phyloP scores from a whole-genome alignment of 2,113 vertebrate species.

The Tylochromis polylepis region DNA sequence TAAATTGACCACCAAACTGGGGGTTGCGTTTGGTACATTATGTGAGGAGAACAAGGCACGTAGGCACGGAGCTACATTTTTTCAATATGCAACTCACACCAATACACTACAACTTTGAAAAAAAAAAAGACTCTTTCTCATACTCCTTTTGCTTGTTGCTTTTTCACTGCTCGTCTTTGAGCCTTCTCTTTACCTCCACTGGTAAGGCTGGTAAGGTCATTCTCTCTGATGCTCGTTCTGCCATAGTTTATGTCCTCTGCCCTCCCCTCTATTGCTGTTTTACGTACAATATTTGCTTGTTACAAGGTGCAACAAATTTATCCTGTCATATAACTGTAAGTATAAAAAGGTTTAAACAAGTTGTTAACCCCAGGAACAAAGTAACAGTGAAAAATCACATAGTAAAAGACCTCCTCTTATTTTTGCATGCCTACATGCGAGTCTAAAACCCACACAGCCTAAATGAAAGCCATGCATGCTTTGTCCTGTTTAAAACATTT shows the following conservation, averaged over 20 bases:
- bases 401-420: background rate
- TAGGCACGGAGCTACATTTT: too few species aligned
- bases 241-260: background rate
- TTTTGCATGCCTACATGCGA: background rate
- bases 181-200: background rate
- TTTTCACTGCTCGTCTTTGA: background rate
- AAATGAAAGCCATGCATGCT: background rate
- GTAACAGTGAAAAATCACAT: background rate
- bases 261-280: background rate
- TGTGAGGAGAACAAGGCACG: too few species aligned
- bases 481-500: background rate
- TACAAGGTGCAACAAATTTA: background rate
- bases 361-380: background rate
- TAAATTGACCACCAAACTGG: background rate
- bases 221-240: accelerated
- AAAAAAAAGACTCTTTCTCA: background rate
- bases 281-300: background rate
- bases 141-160: background rate
- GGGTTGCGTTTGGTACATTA: too few species aligned
- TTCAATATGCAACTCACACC: background rate
- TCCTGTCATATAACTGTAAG: background rate
- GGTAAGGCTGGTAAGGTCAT: background rate
- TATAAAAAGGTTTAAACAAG: background rate
- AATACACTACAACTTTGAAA: background rate
- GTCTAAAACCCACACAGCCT: background rate